Evolutionary conservation across 1,140 invertebrate species (phyloP).

Genomic region (Eueides isabella): DNA sequence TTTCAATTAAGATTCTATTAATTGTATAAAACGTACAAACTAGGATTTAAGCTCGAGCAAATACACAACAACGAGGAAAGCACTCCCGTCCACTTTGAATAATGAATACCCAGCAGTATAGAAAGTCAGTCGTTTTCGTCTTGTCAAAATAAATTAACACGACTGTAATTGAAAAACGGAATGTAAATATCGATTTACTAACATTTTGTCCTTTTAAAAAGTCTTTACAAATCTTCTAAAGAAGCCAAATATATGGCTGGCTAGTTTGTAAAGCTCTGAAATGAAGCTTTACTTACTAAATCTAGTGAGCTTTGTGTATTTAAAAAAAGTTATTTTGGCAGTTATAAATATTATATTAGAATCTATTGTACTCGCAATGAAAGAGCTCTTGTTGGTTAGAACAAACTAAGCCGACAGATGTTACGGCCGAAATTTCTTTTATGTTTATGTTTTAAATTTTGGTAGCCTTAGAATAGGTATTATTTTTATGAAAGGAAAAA

Average conservation of each 20-base stretch:
- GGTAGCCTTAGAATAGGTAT: background rate
- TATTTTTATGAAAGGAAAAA: background rate
- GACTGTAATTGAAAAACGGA: background rate
- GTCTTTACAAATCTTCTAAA: background rate
- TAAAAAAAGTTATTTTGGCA: background rate
- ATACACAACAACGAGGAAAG: background rate
- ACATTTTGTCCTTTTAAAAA: background rate
- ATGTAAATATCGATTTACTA: background rate
- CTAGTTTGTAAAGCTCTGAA: background rate
- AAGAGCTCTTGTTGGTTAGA: conserved; percentile 7
- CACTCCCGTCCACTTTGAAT: background rate
- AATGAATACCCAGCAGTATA: background rate
- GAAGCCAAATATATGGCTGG: background rate
- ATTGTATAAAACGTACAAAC: too few relatives aligned
- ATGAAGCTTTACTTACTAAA: background rate
- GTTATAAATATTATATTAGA: conserved; percentile 3
- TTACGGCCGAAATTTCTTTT: conserved; percentile 5
- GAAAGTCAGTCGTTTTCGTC: conserved; percentile 7
- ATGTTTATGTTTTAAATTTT: conserved; percentile 6
- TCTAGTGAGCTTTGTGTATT: background rate
- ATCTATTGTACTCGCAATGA: background rate
- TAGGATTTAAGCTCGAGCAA: background rate
- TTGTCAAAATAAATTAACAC: conserved; percentile 7
- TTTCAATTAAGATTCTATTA: too few relatives aligned
- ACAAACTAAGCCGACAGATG: conserved; percentile 7